Conservation (phyloP, 1,140 invertebrate species). For the Conopomorpha cramerella region DNA sequence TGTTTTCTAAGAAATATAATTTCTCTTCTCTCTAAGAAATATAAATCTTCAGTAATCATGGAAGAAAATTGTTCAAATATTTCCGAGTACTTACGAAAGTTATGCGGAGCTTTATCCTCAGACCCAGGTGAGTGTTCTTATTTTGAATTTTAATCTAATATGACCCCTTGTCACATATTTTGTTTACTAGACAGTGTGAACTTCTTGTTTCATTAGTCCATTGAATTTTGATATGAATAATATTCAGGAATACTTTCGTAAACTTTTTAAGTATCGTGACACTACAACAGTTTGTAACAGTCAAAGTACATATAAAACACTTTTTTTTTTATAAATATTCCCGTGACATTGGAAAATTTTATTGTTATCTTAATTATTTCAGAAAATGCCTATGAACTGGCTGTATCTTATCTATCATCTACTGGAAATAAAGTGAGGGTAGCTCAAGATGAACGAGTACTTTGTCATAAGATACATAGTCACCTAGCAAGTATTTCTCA, state of each 20-base stretch:
- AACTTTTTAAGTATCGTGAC: slow-evolving; percentile 18
- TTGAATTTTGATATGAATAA: slow-evolving; percentile 19
- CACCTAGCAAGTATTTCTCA: slow-evolving; percentile 24
- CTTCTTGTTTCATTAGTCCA: slow-evolving; percentile 5
- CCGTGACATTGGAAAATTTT: neutral
- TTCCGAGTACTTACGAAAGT: slow-evolving; percentile 30
- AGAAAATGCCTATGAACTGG: slow-evolving; percentile 53
- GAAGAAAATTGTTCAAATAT: slow-evolving; percentile 27
- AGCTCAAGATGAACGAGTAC: slow-evolving; percentile 31
- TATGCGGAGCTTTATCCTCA: slow-evolving; percentile 35
- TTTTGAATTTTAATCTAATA: slow-evolving; percentile 14
- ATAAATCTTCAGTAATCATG: slow-evolving; percentile 13
- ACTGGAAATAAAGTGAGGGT: slow-evolving; percentile 23
- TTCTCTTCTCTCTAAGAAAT: too few species aligned
- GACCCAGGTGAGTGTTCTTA: slow-evolving; percentile 41
- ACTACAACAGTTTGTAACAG: slow-evolving; percentile 16
- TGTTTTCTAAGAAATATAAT: too few species aligned
- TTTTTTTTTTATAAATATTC: too few species aligned
- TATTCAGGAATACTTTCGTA: slow-evolving; percentile 30
- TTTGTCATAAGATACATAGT: slow-evolving; percentile 46
- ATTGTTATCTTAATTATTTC: slow-evolving; percentile 5
- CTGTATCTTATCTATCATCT: slow-evolving; percentile 44
- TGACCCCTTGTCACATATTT: slow-evolving; percentile 9
- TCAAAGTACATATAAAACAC: neutral
- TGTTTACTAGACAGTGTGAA: slow-evolving; percentile 4